A percentile compares a stretch with the other conserved stretches of the same genome.
phyloP scores from a whole-genome alignment of 2,797 vertebrate genomes.

The Sebastiscus tertius region DNA sequence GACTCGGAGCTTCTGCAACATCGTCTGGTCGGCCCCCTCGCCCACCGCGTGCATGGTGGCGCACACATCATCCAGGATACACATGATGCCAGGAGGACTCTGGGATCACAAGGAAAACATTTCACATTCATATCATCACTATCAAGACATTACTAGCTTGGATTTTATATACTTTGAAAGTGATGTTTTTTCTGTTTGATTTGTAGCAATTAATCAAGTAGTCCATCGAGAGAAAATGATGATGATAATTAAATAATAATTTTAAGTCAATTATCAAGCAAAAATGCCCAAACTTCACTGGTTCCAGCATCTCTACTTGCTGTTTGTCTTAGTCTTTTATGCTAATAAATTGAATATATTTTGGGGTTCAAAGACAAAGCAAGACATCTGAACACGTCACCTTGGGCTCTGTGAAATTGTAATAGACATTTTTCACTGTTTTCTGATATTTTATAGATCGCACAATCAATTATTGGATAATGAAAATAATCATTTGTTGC shows the following conservation, averaged over 20 bases:
- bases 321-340: not conserved
- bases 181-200: not conserved
- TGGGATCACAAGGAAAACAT: conserved; percentile 56
- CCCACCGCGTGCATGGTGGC: conserved; percentile 99
- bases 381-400: not conserved
- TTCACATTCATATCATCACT: not conserved
- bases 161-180: not conserved
- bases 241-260: not conserved
- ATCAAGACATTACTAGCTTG: not conserved
- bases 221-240: fast-evolving
- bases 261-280: not conserved
- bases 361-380: not conserved
- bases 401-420: not conserved
- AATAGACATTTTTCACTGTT: not conserved
- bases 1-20: conserved; percentile 96
- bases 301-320: not conserved
- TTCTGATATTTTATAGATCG: not conserved
- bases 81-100: conserved; percentile 97
- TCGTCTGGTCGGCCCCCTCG: conserved; percentile 96
- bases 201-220: not conserved
- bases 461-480: not conserved
- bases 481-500: not conserved
- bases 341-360: not conserved
- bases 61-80: conserved; percentile 97
- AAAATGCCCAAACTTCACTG: not conserved